A percentile compares a stretch with the other conserved stretches of the same genome.
These are phyloP conservation scores for Sthenelais limicola DNA, from an alignment of 2,888 invertebrate species.

Conservation along the genomic window DNA sequence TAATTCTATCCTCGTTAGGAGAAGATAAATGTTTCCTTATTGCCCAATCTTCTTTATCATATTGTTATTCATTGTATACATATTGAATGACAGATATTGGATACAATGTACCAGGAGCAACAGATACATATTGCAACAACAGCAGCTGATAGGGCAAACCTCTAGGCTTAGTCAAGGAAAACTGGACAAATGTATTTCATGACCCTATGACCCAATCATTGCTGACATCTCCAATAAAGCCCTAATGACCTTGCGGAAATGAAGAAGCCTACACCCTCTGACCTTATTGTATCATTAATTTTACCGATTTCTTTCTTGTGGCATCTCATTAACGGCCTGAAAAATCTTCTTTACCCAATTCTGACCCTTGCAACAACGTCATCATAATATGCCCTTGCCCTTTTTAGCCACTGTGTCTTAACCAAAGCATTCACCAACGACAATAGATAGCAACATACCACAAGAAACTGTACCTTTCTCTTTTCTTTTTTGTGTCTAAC, in stretches of 20 bases:
- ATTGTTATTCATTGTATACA: too few relatives aligned
- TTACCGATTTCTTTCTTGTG: too few relatives aligned
- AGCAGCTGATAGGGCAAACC: too few relatives aligned
- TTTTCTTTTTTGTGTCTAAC: too few relatives aligned
- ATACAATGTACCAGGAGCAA: too few relatives aligned
- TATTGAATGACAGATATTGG: too few relatives aligned
- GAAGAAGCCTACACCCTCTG: background rate
- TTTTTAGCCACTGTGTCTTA: background rate
- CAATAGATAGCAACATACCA: background rate
- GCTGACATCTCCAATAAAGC: too few relatives aligned
- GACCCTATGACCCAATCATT: too few relatives aligned
- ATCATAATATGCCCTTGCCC: background rate
- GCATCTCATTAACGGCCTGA: background rate
- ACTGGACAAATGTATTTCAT: too few relatives aligned
- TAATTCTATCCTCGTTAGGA: constrained; percentile 17
- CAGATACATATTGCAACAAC: too few relatives aligned
- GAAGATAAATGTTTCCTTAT: constrained; percentile 23
- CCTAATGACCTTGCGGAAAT: background rate
- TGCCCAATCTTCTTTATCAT: too few relatives aligned
- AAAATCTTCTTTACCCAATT: background rate
- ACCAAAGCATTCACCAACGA: background rate
- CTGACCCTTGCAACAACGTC: background rate
- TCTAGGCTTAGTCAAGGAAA: too few relatives aligned
- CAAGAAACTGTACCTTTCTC: background rate
- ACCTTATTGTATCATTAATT: background rate